Evolutionary conservation across 2,797 vertebrate genomes (phyloP), one percentile per base, ranked within the genome.

Genomic region (Anomalospiza imberbis): DNA sequence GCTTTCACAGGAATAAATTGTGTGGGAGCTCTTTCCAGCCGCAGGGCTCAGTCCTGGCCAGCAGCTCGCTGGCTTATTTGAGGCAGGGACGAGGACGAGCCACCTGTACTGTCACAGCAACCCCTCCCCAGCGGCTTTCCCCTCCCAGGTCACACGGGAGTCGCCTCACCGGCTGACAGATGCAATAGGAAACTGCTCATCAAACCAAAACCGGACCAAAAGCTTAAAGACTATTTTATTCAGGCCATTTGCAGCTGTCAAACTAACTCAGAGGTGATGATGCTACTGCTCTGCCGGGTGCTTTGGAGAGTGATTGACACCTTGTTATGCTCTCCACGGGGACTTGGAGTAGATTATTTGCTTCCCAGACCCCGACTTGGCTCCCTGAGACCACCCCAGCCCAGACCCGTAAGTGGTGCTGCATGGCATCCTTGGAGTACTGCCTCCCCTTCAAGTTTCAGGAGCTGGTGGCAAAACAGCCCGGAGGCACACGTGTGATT

Each of bases 401-500:
- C 50, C 44, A 40, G 60, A 24, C 19, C 61, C 25, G 21, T 29
- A 54, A 36, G 38, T 22, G 48, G 19, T 32, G 38, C 63, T 57
- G 79, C 13, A 36, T 53, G 44, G 31, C 24, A 29, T 34, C 42
- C 21, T 28, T 24, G 48, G 19, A 13, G 29, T 31, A 16, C 34
- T 29, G 54, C 6, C 15, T 3, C 9, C 7, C 0, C 40, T 45
- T 57, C 4, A 3, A 45, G 50, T 31, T 15, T 22, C 25, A 13
- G 47, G 62, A 80, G 3, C 5, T 13, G n/a, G 25, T 2, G 17
- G 45, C 19, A 13, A 81, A 71, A 28, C 0, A 28, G n/a, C 25
- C 20, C 25, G 3, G 45, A 45, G 40, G 36, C 21, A 42, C 1
- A 2, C 0, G 10, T 1, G 5, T 6, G 51, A 21, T 50, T 34